A percentile compares a stretch with the other conserved stretches of the same genome.
These are phyloP conservation scores for Plutomurus gul DNA, from an alignment of 1,140 invertebrate genomes.

Conservation along the genomic window DNA sequence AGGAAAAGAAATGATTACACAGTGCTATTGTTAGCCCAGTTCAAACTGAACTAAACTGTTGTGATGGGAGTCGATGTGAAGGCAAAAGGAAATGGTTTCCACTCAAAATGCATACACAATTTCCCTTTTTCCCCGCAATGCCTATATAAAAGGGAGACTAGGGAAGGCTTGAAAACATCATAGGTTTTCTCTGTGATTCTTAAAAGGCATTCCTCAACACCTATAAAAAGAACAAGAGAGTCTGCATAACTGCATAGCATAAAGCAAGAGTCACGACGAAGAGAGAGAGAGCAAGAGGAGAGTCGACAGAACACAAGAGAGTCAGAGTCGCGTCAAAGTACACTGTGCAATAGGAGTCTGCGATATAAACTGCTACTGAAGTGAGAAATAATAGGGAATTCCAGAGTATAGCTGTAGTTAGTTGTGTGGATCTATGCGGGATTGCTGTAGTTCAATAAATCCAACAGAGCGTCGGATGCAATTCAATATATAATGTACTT, in stretches of 20 bases:
- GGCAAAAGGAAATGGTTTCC: slow-evolving; percentile 8
- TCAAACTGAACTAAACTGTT: background rate
- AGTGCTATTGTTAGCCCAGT: background rate
- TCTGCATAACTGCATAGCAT: background rate
- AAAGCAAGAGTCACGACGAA: background rate
- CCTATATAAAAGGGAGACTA: background rate
- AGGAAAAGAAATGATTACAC: slow-evolving; percentile 3
- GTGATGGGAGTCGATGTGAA: too few relatives aligned
- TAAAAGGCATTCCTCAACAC: slow-evolving; percentile 13
- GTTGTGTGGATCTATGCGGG: background rate
- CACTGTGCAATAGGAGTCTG: background rate
- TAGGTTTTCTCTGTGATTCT: background rate
- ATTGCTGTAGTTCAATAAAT: slow-evolving; percentile 22
- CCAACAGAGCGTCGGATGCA: background rate
- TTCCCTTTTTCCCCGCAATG: background rate
- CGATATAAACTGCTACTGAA: background rate
- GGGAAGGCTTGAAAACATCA: background rate
- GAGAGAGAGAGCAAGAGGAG: background rate
- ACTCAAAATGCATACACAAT: slow-evolving; percentile 10
- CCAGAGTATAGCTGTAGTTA: background rate
- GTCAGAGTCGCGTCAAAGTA: background rate
- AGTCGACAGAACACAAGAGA: background rate
- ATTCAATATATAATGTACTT: slow-evolving; percentile 17
- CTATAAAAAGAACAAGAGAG: background rate
- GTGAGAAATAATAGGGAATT: slow-evolving; percentile 1